phyloP scores from a whole-genome alignment of 2,113 vertebrate genomes.

The Sturnus vulgaris region DNA sequence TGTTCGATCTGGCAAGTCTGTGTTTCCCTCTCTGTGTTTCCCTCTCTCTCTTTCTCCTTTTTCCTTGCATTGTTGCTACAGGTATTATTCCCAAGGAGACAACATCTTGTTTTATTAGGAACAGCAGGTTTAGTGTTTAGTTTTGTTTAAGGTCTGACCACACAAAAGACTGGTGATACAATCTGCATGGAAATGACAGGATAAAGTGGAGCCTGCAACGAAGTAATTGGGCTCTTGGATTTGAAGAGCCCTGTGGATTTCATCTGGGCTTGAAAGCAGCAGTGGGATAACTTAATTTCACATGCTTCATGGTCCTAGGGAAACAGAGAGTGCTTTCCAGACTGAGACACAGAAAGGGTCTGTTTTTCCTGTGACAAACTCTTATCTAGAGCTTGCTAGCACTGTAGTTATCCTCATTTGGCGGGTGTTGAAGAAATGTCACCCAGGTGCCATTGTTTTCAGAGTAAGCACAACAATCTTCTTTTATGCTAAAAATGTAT shows the following conservation, averaged over 20 bases:
- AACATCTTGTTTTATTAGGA: neutral
- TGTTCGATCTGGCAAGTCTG: neutral
- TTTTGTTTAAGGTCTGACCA: neutral
- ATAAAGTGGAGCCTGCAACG: neutral
- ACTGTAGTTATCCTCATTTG: neutral
- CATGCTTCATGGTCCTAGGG: neutral
- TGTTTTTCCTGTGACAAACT: neutral
- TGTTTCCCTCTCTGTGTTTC: too few species aligned
- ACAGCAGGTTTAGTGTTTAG: neutral
- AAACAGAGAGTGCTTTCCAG: neutral
- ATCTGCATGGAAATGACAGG: neutral
- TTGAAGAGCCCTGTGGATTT: neutral
- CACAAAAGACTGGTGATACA: neutral
- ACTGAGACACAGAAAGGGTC: neutral
- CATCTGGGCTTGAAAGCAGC: neutral
- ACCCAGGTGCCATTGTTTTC: neutral
- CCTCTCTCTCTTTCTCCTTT: neutral
- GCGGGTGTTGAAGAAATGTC: neutral
- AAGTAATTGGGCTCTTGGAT: neutral
- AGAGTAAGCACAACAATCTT: neutral
- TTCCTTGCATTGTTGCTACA: neutral
- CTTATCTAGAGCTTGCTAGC: neutral
- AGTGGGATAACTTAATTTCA: neutral
- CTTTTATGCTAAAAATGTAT: neutral
- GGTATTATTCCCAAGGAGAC: neutral